phyloP scores from a whole-genome alignment of 2,113 vertebrate species.

The Martes martes region DNA sequence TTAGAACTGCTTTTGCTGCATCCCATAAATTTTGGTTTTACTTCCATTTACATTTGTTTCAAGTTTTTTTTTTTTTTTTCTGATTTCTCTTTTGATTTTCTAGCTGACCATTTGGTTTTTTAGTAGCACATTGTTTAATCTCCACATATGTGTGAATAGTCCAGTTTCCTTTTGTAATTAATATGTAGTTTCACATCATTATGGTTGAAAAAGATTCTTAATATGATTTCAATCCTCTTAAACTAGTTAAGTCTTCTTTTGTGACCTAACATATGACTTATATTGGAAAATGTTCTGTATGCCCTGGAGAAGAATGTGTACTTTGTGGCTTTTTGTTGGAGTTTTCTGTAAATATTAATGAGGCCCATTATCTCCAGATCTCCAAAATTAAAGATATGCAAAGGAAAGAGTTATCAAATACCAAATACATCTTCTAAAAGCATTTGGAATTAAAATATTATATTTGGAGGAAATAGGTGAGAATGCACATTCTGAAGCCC shows the following conservation, averaged over 20 bases:
- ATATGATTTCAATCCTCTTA: not conserved
- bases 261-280: not conserved
- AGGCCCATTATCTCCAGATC: not conserved
- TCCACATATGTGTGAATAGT: not conserved
- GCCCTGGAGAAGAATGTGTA: not conserved
- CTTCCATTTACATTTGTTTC: not conserved
- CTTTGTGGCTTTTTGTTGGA: not conserved
- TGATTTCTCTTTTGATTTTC: not conserved
- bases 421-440: not conserved
- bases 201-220: not conserved
- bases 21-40: not conserved
- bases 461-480: not conserved
- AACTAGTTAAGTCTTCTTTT: not conserved
- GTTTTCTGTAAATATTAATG: not conserved
- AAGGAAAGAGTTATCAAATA: constrained; percentile 17
- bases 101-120: not conserved
- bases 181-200: not conserved
- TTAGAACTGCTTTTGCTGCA: not conserved
- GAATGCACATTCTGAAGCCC: not conserved
- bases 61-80: not conserved
- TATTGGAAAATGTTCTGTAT: not conserved
- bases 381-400: not conserved
- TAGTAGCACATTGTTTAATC: not conserved
- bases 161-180: not conserved
- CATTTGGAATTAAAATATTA: not conserved